These are phyloP conservation scores for Pogona vitticeps DNA, from an alignment of 2,113 vertebrate genomes.

Conservation along the genomic window DNA sequence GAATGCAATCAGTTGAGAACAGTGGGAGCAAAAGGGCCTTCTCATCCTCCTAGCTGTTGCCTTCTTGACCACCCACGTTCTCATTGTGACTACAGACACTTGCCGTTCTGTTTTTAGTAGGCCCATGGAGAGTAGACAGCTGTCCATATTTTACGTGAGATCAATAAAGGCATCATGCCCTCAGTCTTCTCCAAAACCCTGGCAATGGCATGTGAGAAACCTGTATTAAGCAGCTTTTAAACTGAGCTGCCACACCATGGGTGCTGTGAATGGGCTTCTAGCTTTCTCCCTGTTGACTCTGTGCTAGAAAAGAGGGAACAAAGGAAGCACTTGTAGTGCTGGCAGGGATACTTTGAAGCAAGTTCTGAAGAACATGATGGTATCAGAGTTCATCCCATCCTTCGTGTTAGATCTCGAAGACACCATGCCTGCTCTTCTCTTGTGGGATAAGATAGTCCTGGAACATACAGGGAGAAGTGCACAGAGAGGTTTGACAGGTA, in stretches of 20 bases:
- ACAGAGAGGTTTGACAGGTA: conserved; percentile 16
- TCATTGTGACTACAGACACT: not conserved
- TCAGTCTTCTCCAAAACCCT: not conserved
- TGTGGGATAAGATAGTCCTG: conserved; percentile 13
- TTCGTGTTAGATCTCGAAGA: conserved; percentile 18
- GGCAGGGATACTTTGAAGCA: conserved; percentile 28
- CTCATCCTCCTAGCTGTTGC: not conserved
- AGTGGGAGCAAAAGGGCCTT: not conserved
- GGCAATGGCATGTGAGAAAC: not conserved
- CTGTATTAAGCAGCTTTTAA: not conserved
- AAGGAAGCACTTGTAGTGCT: not conserved
- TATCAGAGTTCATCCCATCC: conserved; percentile 12
- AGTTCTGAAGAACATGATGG: not conserved
- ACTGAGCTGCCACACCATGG: not conserved
- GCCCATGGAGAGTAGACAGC: not conserved
- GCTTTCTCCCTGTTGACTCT: conserved; percentile 20
- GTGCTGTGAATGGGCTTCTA: conserved; percentile 1
- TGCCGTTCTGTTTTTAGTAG: not conserved
- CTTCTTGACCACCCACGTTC: not conserved
- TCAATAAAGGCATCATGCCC: not conserved
- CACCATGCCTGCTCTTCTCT: not conserved
- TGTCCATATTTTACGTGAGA: not conserved
- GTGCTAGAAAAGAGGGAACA: conserved; percentile 10
- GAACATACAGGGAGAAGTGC: conserved; percentile 22
- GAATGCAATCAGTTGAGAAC: not conserved